Conservation (phyloP, 2,113 vertebrate species). For the Actenoides hombroni region DNA sequence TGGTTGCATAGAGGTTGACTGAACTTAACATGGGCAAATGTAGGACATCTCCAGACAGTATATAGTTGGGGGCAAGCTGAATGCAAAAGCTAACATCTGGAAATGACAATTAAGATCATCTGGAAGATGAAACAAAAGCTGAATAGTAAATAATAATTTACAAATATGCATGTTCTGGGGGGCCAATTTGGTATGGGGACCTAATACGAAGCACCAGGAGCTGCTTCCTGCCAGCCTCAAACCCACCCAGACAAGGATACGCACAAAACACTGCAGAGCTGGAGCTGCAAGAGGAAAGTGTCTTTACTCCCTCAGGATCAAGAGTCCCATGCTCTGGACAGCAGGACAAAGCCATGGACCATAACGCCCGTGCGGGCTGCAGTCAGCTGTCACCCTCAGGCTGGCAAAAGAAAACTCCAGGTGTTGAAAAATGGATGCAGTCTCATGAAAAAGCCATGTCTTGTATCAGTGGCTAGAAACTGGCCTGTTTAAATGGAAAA, state of each 20-base stretch:
- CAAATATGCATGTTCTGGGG: not conserved
- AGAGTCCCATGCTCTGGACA: not conserved
- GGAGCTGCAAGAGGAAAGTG: not conserved
- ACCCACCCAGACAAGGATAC: not conserved
- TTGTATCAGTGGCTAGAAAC: not conserved
- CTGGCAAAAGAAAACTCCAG: not conserved
- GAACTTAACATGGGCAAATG: not conserved
- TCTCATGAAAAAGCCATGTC: not conserved
- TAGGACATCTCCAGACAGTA: not conserved
- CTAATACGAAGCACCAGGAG: not conserved
- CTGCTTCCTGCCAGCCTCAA: not conserved
- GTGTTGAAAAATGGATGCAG: not conserved
- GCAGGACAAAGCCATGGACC: not conserved
- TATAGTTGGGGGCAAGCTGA: not conserved
- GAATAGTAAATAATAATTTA: not conserved
- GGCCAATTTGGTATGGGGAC: not conserved
- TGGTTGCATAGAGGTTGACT: not conserved
- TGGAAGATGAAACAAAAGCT: not conserved
- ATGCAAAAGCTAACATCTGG: not conserved
- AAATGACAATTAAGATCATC: not conserved
- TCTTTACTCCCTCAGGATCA: not conserved
- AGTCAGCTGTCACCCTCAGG: not conserved
- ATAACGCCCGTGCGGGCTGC: rapidly evolving
- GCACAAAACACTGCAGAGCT: not conserved
- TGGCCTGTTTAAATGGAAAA: not conserved